phyloP scores from a whole-genome alignment of 2,113 vertebrate genomes.

The Tachuris rubrigastra region DNA sequence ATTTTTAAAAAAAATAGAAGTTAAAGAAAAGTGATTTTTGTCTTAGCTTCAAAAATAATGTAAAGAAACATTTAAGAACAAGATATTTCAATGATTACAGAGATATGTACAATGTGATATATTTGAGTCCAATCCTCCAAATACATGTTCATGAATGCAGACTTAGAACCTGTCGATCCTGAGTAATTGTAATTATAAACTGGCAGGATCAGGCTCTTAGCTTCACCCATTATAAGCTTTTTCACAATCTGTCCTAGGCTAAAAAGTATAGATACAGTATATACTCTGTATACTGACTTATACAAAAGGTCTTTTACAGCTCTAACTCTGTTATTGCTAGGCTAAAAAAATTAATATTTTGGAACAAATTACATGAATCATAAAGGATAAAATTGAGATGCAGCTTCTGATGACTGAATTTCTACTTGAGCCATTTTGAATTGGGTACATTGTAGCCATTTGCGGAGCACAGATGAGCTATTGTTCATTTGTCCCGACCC shows the following conservation, averaged over 20 bases:
- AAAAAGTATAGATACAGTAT: slow-evolving; percentile 72
- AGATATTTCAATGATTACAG: slow-evolving; percentile 69
- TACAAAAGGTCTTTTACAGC: slow-evolving; percentile 71
- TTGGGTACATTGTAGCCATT: slow-evolving; percentile 96
- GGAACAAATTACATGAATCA: slow-evolving; percentile 73
- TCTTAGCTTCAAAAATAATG: slow-evolving; percentile 75
- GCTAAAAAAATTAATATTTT: slow-evolving; percentile 67
- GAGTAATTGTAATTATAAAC: background rate
- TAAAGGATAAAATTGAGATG: slow-evolving; percentile 98
- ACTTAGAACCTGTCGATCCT: background rate
- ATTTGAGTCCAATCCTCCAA: background rate
- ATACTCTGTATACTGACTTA: slow-evolving; percentile 48
- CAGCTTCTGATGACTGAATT: slow-evolving; percentile 97
- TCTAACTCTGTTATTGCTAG: slow-evolving; percentile 81
- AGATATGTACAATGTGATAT: slow-evolving; percentile 69
- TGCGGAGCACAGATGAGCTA: slow-evolving; percentile 86
- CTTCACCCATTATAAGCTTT: slow-evolving; percentile 39
- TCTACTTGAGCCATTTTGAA: slow-evolving; percentile 99
- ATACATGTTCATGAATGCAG: background rate
- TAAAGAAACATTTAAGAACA: slow-evolving; percentile 74
- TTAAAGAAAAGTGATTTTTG: slow-evolving; percentile 75
- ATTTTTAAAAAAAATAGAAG: slow-evolving; percentile 77
- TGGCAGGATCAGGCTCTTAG: slow-evolving; percentile 2
- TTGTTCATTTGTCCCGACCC: slow-evolving; percentile 76
- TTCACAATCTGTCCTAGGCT: slow-evolving; percentile 59